Evolutionary conservation across 2,113 vertebrate genomes (phyloP).

Genomic region (Mixornis gularis): DNA sequence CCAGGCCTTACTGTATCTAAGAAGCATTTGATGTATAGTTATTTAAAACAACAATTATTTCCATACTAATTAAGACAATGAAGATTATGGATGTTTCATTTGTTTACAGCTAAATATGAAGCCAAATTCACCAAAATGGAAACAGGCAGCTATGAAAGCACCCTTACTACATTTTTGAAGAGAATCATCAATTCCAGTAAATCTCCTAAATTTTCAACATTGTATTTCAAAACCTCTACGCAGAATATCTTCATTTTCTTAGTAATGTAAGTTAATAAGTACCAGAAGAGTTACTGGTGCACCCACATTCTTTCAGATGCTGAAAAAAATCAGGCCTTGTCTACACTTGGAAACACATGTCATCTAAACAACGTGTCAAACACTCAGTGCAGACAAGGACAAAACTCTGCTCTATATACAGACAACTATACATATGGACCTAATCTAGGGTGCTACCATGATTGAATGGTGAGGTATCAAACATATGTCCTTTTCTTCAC

Average conservation of each 20-base stretch:
- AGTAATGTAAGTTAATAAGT: not conserved
- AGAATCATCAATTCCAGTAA: not conserved
- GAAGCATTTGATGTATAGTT: not conserved
- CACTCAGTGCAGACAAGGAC: conserved; percentile 8
- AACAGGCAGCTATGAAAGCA: not conserved
- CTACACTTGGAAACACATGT: not conserved
- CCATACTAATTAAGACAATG: not conserved
- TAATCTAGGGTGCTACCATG: not conserved
- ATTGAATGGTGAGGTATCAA: not conserved
- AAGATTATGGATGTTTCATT: not conserved
- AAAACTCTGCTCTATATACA: not conserved
- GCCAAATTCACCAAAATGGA: not conserved
- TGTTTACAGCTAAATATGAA: not conserved
- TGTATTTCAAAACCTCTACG: not conserved
- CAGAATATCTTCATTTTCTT: not conserved
- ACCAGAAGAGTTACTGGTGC: not conserved
- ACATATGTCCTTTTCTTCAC: conserved; percentile 8
- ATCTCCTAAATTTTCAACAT: not conserved
- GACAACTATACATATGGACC: not conserved
- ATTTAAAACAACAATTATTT: not conserved
- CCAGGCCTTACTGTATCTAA: not conserved
- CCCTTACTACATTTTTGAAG: not conserved
- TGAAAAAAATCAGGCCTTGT: not conserved
- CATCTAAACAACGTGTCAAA: not conserved
- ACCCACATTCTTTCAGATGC: not conserved